These are phyloP conservation scores for Pyxicephalus adspersus DNA, from an alignment of 2,113 vertebrate genomes.

Conservation along the genomic window DNA sequence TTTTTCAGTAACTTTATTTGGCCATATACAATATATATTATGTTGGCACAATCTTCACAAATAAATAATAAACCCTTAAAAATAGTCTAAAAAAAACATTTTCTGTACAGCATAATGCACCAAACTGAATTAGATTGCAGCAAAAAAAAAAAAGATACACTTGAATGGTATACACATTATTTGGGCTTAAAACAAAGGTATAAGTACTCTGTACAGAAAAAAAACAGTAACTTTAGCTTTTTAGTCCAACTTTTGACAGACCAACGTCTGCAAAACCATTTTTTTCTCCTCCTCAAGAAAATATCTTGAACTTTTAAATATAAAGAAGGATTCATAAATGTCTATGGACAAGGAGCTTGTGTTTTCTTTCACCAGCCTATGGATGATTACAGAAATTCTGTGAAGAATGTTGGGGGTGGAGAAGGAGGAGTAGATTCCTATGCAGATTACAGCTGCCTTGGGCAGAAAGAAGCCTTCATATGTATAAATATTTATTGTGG, in stretches of 20 bases:
- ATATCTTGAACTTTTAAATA: slow-evolving; percentile 31
- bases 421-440: slow-evolving; percentile 51
- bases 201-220: not conserved
- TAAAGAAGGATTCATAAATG: slow-evolving; percentile 52
- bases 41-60: not conserved
- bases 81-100: slow-evolving; percentile 13
- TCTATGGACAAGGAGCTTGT: slow-evolving; percentile 44
- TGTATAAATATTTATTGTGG: slow-evolving; percentile 50
- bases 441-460: slow-evolving; percentile 49
- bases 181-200: not conserved
- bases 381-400: slow-evolving; percentile 50
- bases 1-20: not conserved
- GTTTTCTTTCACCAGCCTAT: slow-evolving; percentile 45
- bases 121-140: not conserved
- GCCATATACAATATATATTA: not conserved
- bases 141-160: not conserved
- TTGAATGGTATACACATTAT: not conserved
- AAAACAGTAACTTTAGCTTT: not conserved
- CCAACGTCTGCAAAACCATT: not conserved
- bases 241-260: slow-evolving; percentile 3
- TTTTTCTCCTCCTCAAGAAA: not conserved
- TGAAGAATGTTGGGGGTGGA: slow-evolving; percentile 54
- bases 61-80: too few species aligned
- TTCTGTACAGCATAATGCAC: not conserved
- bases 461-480: slow-evolving; percentile 52